A percentile compares a stretch with the other conserved stretches of the same genome.
These are phyloP conservation scores for Leptinotarsa haldemani DNA, from an alignment of 2,888 invertebrate genomes.

Conservation along the genomic window DNA sequence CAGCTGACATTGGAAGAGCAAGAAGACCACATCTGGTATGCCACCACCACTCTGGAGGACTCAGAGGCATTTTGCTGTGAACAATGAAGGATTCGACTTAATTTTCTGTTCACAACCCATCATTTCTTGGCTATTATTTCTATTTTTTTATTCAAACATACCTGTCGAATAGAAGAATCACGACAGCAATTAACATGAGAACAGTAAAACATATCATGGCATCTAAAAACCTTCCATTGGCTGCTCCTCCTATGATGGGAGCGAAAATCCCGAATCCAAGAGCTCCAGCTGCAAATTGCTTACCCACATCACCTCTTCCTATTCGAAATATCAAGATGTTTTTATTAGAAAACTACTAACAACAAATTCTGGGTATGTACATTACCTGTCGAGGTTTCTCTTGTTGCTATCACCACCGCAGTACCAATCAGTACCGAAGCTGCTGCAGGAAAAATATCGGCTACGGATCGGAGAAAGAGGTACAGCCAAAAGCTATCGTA, in stretches of 20 bases:
- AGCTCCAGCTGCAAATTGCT: slow-evolving; percentile 81
- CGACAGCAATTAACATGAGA: slow-evolving; percentile 73
- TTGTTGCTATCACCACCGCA: slow-evolving; percentile 83
- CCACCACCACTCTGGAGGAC: slow-evolving; percentile 91
- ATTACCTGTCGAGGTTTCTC: slow-evolving; percentile 78
- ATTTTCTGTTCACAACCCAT: background rate
- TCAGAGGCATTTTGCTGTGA: slow-evolving; percentile 77
- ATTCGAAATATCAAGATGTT: no score
- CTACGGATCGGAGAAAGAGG: slow-evolving; percentile 75
- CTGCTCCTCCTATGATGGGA: slow-evolving; percentile 68
- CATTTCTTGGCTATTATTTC: background rate
- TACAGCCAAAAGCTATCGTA: slow-evolving; percentile 82
- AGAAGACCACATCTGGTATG: slow-evolving; percentile 82
- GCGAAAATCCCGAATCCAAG: slow-evolving; percentile 80
- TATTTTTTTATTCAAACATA: slow-evolving; percentile 51
- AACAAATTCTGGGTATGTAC: background rate
- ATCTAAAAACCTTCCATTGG: slow-evolving; percentile 67
- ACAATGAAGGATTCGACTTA: slow-evolving; percentile 9
- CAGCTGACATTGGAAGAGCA: slow-evolving; percentile 83
- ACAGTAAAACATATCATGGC: slow-evolving; percentile 69
- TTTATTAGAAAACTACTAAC: no score
- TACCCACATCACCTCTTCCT: slow-evolving; percentile 81
- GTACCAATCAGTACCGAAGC: slow-evolving; percentile 78
- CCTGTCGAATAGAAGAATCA: slow-evolving; percentile 71
- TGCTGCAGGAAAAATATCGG: slow-evolving; percentile 82